phyloP scores from a whole-genome alignment of 1,140 invertebrate genomes.

The Drosophila fuyamai region DNA sequence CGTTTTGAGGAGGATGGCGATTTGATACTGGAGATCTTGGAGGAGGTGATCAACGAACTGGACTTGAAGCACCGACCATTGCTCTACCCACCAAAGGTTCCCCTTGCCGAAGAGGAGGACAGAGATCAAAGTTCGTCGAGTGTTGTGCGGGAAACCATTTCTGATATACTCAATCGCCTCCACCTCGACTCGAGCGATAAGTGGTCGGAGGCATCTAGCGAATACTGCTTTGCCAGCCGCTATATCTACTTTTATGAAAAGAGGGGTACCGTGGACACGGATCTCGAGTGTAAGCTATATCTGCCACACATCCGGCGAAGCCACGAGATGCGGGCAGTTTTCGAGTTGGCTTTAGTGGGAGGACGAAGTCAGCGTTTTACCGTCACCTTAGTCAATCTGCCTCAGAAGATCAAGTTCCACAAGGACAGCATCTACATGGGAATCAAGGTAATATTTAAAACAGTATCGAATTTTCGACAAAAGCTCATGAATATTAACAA shows the following conservation, averaged over 20 bases:
- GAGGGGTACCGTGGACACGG: constrained; percentile 15
- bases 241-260: constrained; percentile 76
- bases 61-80: constrained; percentile 58
- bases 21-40: constrained; percentile 53
- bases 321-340: constrained; percentile 46
- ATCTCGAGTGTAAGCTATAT: constrained; percentile 45
- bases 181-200: constrained; percentile 68
- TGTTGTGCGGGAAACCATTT: constrained; percentile 53
- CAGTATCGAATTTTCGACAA: too few species aligned
- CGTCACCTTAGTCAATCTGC: constrained; percentile 66
- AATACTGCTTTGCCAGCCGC: constrained; percentile 63
- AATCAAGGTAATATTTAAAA: constrained; percentile 42
- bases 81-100: constrained; percentile 6
- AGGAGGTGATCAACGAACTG: constrained; percentile 71
- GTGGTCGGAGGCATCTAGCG: constrained; percentile 53
- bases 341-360: constrained; percentile 60
- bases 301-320: constrained; percentile 57
- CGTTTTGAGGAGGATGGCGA: constrained; percentile 28
- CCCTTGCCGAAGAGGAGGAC: background rate
- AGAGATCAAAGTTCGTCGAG: constrained; percentile 43
- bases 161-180: constrained; percentile 49
- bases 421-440: constrained; percentile 66
- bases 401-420: constrained; percentile 44
- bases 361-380: constrained; percentile 49
- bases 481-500: too few species aligned